Evolutionary conservation across 2,888 invertebrate genomes (phyloP), one percentile per base, ranked within the genome.

Genomic region (Coleophora flavipennella): DNA sequence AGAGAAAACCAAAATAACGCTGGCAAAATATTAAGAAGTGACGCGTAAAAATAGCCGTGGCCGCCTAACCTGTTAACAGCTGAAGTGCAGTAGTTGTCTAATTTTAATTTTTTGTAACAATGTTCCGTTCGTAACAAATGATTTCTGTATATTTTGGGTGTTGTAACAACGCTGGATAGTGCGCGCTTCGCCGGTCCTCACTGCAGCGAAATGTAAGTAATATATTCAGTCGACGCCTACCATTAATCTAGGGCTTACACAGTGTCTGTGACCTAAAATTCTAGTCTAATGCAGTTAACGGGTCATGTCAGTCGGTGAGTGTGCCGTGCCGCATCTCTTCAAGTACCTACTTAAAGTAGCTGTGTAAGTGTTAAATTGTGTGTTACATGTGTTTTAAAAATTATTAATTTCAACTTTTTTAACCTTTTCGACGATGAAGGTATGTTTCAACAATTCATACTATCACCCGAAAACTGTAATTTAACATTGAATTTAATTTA

Each of bases 211-310:
- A 40, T 36, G 57, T 57, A 50, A 59, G 57, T 59, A 52, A 36
- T 41, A 42, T 41, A 20, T 20, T 20, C 3, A 20, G 20, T 20
- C 20, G 20, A 50, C 48, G 46, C 45, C 48, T 51, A 45, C 42
- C 39, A 41, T 47, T 48, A 52, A 53, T 52, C 49, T 50, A 51
- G 48, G 45, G 42, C 53, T 51, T 49, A 56, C 58, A 55, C 52
- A 49, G 63, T 51, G 51, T 43, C 36, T 42, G 54, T 75, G 76
- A 76, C 76, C 76, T 76, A 72, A 71, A 69, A 72, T 67, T 62
- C 59, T 53, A 53, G 45, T 53, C 46, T 76, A 75, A 75, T 76
- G 70, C 73, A 59, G 74, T 76, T 77, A 75, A 70, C 20, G 25
- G 20, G 25, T 25, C 8, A 3, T 14, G 25, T 14, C 34, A 20